Evolutionary conservation across 2,113 vertebrate genomes (phyloP).

Genomic region (Acanthochromis polyacanthus): DNA sequence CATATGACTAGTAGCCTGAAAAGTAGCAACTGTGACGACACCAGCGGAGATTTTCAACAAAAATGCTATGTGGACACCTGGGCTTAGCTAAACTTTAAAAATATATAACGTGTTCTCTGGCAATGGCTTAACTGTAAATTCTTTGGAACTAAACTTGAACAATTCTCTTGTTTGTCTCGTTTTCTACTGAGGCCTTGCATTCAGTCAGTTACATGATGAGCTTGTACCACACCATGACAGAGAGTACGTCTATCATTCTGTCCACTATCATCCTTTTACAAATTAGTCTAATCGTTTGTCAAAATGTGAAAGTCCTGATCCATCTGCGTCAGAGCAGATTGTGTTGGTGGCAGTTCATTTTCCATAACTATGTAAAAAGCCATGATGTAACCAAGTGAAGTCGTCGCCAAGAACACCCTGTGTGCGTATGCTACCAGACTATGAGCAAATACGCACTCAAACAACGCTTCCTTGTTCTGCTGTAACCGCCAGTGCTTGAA

Average conservation of each 20-base stretch:
- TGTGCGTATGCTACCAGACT: conserved; percentile 72
- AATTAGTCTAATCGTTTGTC: conserved; percentile 32
- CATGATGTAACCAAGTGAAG: conserved; percentile 80
- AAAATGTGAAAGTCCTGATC: conserved; percentile 33
- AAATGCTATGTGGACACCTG: too few species aligned
- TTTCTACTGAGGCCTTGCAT: background rate
- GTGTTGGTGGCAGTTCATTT: conserved; percentile 72
- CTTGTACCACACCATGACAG: background rate
- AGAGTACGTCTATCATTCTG: background rate
- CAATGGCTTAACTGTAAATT: background rate
- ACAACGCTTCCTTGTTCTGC: conserved; percentile 85
- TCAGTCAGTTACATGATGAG: conserved; percentile 20
- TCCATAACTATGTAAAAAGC: conserved; percentile 79
- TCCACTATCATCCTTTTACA: conserved; percentile 18
- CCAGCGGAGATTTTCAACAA: too few species aligned
- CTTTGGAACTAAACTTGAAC: background rate
- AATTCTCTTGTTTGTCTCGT: background rate
- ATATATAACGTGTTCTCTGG: conserved; percentile 10
- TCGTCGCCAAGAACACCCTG: conserved; percentile 76
- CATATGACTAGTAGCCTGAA: too few species aligned
- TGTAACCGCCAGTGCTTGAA: conserved; percentile 72
- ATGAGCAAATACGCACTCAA: conserved; percentile 77
- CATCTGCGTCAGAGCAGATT: conserved; percentile 62
- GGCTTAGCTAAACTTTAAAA: background rate
- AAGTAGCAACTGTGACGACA: too few species aligned